Base-by-base conservation (phyloP, 92 coral and sea anemone genomes). In the Parazoanthus swiftii region DNA sequence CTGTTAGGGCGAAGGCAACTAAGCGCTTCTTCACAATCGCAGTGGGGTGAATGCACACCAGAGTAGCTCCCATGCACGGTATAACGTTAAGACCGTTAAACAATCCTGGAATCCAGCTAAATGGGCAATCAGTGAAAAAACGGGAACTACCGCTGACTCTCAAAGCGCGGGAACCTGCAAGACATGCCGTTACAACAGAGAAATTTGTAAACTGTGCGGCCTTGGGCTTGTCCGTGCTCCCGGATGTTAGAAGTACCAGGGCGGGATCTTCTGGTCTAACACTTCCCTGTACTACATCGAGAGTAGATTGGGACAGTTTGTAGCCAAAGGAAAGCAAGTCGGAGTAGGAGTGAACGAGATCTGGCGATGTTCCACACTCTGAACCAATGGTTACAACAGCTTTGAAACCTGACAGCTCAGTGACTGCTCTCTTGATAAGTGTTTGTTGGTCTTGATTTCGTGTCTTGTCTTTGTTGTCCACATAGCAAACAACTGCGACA, bases 151-250 rank as follows among this genome's bases (percentile, higher is more conserved):
- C 25, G 51, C 51, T 33, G 21, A 50, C 39, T 15, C 68, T 56
- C 37, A 79, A 7, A 8, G 50, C 11, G 36, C 38, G 68, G 59
- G 68, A 42, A 38, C 6, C 50, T 3, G 0, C 16, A n/a, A 48
- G n/a, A 20, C 68, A 65, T 1, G 38, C 20, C 23, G 13, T 54
- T 8, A 54, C 84, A 21, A 80, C 67, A 7, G 84, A 50, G 38
- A 54, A 56, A 51, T 54, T 67, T 56, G 65, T 80, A 14, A 51
- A 80, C 84, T 80, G 71, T 20, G 6, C 37, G 6, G 21, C 18
- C 51, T 54, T 80, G 65, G 84, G 84, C 20, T 13, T n/a, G 8
- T 43, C 84, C 5, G 84, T 80, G 10, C 71, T 80, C 1, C 84
- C 84, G 15, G 68, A 7, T 33, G 71, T 80, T 29, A 4, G 8